Evolutionary conservation across 1,140 invertebrate genomes (phyloP).

Genomic region (Eueides isabella): DNA sequence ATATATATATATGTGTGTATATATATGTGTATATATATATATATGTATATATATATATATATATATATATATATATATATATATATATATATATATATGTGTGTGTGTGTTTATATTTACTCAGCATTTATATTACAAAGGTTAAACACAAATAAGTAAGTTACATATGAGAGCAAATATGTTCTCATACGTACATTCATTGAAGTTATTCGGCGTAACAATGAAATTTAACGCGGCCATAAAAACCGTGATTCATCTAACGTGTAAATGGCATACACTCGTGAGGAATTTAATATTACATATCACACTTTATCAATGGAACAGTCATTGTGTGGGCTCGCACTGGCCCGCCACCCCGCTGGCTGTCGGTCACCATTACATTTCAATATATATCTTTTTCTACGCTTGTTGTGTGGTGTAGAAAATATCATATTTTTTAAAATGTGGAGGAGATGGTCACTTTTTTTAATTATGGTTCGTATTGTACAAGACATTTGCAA

Average conservation of each 20-base stretch:
- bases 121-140: too few species aligned
- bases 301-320: constrained; percentile 10
- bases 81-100: too few species aligned
- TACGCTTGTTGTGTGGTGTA: neutral
- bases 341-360: neutral
- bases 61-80: too few species aligned
- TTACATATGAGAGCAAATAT: neutral
- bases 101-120: too few species aligned
- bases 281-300: constrained; percentile 18
- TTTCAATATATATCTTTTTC: neutral
- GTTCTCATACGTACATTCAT: constrained; percentile 24
- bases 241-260: constrained; percentile 32
- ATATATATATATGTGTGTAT: too few species aligned
- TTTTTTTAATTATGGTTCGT: too few species aligned
- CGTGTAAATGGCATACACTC: constrained; percentile 23
- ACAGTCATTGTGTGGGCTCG: neutral
- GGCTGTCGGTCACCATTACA: constrained; percentile 2
- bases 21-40: too few species aligned
- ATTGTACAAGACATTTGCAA: too few species aligned
- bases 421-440: neutral
- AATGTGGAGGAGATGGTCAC: too few species aligned
- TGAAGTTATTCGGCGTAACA: constrained; percentile 27
- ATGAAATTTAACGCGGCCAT: constrained; percentile 26
- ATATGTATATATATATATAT: too few species aligned
- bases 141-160: neutral